Evolutionary conservation across 2,113 vertebrate genomes (phyloP), one percentile per base, ranked within the genome.

Genomic region (Epinephelus moara): DNA sequence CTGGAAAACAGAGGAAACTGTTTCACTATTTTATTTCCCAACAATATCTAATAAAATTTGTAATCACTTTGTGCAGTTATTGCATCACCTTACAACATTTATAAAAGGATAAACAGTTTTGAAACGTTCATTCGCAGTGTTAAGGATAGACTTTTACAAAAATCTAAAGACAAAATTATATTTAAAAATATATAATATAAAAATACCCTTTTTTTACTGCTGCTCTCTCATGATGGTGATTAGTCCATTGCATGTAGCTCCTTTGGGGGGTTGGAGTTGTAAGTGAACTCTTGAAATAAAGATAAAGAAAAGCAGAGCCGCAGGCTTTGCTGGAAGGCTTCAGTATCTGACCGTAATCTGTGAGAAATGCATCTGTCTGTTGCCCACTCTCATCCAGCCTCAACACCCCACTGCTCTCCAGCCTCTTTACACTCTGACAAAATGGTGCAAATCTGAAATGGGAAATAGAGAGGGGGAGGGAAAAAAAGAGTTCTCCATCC

Each of bases 391-490:
- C 40, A 75, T 60, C 42, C 18, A 53, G 62, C 70, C 21, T 66
- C 45, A 73, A 68, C 60, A 70, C 73, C 49, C 45, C 15, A 23
- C 69, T 40, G 62, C 75, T 49, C 53, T 64, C 59, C 70, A 75
- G 47, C 52, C 70, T 78, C 85, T 68, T 75, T 52, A 63, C 61
- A 61, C 25, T n/a, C 45, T n/a, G 57, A 75, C 75, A 86, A 86
- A 82, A 68, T 57, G 64, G 56, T 64, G 57, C 42, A 45, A 52
- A 70, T 78, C 49, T 74, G 50, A 78, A 70, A 74, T 78, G 49
- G 70, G 75, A 74, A 75, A 75, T 84, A 47, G 50, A n/a, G 45
- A 62, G 18, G 15, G 3, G 37, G 23, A 74, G 42, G 30, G 30
- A 30, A 37, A 37, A 50, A 53, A 72, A 4, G 33, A 25, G 30